Evolutionary conservation across 2,797 vertebrate genomes (phyloP).

Genomic region (Ptychobarbus kaznakovi): DNA sequence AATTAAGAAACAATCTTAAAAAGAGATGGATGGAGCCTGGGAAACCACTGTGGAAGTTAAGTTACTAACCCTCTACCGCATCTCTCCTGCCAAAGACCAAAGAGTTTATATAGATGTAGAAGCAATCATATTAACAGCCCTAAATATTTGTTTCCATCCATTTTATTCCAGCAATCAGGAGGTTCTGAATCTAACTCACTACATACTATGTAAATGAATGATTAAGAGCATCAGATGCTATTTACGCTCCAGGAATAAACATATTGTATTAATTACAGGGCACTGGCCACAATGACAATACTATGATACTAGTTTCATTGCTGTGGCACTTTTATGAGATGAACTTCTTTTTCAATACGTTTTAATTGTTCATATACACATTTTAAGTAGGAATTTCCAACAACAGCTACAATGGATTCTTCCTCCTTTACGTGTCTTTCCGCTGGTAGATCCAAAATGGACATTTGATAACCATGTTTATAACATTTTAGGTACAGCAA

Average conservation of each 20-base stretch:
- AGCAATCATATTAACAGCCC: slow-evolving; percentile 47
- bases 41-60: slow-evolving; percentile 42
- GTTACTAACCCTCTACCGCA: slow-evolving; percentile 26
- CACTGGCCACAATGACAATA: slow-evolving; percentile 14
- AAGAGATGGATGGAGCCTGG: slow-evolving; percentile 26
- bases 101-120: slow-evolving; percentile 33
- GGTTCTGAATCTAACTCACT: slow-evolving; percentile 12
- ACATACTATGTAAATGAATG: not conserved
- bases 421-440: not conserved
- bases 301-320: not conserved
- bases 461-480: slow-evolving; percentile 14
- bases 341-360: not conserved
- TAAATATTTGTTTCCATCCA: slow-evolving; percentile 48
- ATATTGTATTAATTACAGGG: slow-evolving; percentile 4
- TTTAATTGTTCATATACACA: not conserved
- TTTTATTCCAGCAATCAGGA: slow-evolving; percentile 22
- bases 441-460: not conserved
- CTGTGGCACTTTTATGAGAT: not conserved
- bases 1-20: not conserved
- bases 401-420: not conserved
- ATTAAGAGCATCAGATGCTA: slow-evolving; percentile 19
- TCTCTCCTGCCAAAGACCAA: slow-evolving; percentile 13
- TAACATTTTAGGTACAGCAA: not conserved
- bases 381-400: not conserved
- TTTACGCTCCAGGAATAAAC: slow-evolving; percentile 17